A percentile compares a stretch with the other conserved stretches of the same genome.
Conservation (phyloP, 2,797 vertebrate species). For the Netta rufina region DNA sequence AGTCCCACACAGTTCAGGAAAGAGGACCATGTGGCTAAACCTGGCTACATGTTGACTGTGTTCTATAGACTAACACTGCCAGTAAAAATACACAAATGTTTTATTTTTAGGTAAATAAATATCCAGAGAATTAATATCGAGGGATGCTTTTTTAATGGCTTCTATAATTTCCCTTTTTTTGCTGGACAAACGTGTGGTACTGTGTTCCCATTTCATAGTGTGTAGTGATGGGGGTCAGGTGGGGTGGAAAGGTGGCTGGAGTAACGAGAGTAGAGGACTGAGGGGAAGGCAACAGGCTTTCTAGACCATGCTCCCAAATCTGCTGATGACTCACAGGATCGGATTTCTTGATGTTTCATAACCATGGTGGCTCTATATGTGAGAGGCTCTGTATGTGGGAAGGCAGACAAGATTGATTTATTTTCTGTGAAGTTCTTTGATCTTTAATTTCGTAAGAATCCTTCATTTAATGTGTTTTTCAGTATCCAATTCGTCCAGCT, state of each 20-base stretch:
- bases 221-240: neutral
- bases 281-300: neutral
- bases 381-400: neutral
- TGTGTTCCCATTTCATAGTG: neutral
- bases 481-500: slow-evolving; percentile 96
- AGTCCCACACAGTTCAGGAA: neutral
- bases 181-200: neutral
- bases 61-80: neutral
- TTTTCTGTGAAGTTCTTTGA: neutral
- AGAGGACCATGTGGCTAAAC: neutral
- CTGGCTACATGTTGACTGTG: neutral
- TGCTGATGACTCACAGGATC: neutral
- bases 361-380: neutral
- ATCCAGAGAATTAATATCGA: neutral
- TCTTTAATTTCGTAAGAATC: no score
- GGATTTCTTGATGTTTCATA: neutral
- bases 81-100: neutral
- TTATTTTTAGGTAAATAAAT: neutral
- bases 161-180: neutral
- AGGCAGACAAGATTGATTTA: neutral
- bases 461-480: slow-evolving; percentile 5
- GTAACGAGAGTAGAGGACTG: neutral
- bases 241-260: neutral
- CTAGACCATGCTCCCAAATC: neutral
- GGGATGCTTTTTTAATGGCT: neutral